These are phyloP conservation scores for Pterobdella sp. DNA, from an alignment of 2,888 invertebrate species.

Conservation along the genomic window DNA sequence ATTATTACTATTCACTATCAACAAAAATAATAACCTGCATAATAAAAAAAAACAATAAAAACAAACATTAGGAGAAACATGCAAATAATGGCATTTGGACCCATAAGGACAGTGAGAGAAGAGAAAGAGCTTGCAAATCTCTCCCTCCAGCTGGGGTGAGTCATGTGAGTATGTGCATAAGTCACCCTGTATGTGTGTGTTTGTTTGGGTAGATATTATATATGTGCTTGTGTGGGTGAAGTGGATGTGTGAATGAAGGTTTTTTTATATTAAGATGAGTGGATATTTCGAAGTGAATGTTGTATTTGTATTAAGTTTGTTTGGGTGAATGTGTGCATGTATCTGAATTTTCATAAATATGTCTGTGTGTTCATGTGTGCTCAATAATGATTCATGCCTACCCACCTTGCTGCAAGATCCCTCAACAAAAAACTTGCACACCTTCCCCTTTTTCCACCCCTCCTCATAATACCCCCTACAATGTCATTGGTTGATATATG, in stretches of 20 bases:
- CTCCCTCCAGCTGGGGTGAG: too few species aligned
- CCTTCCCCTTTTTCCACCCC: neutral
- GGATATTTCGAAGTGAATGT: neutral
- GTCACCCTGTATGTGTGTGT: neutral
- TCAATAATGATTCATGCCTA: too few species aligned
- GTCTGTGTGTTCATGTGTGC: too few species aligned
- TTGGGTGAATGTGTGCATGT: neutral
- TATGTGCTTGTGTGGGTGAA: neutral
- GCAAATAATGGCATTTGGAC: constrained; percentile 21
- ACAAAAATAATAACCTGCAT: too few species aligned
- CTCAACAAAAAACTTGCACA: constrained; percentile 25
- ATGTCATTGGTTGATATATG: neutral
- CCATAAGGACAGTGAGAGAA: constrained; percentile 15
- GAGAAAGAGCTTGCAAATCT: constrained; percentile 22
- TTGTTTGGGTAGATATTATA: neutral
- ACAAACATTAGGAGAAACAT: neutral
- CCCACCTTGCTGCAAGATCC: constrained; percentile 17
- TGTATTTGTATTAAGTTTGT: neutral
- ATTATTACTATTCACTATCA: too few species aligned
- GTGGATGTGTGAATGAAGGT: neutral
- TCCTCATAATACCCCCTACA: neutral
- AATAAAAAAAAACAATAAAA: too few species aligned
- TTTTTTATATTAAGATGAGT: neutral
- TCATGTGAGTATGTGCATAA: constrained; percentile 17
- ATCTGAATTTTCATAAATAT: too few species aligned